Percentiles rank a stretch among this genome's conserved stretches.
phyloP scores from a whole-genome alignment of 64 coral and sea anemone species.

The Pocillopora damicornis region DNA sequence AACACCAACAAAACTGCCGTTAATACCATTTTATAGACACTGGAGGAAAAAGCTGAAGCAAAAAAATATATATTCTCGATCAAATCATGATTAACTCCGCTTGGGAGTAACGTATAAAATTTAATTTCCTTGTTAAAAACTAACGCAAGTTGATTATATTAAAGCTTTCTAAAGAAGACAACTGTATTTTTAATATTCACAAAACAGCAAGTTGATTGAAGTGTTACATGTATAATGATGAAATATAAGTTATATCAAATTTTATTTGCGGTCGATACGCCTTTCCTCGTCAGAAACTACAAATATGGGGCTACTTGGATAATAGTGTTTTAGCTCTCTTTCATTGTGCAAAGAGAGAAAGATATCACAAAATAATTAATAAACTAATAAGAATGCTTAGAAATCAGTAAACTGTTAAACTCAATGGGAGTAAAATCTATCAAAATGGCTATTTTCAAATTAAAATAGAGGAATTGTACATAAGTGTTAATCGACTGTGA shows the following conservation, averaged over 20 bases:
- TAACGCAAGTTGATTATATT: no score
- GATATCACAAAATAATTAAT: constrained; percentile 12
- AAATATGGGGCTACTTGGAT: no score
- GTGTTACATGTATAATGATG: neutral
- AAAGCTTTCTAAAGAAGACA: no score
- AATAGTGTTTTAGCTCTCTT: no score
- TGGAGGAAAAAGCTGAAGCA: no score
- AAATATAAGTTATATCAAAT: neutral
- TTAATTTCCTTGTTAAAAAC: no score
- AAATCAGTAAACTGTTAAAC: neutral
- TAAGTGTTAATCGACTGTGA: neutral
- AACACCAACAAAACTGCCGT: no score
- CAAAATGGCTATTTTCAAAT: neutral
- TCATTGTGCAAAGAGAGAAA: neutral
- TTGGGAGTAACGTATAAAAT: no score
- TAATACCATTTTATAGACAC: no score
- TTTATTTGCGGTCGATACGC: neutral
- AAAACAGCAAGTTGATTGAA: neutral
- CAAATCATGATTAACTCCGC: no score
- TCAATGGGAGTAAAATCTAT: neutral
- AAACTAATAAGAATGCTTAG: neutral
- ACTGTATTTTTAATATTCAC: no score
- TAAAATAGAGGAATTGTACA: neutral
- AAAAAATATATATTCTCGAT: no score
- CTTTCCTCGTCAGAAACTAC: neutral